A percentile compares a stretch with the other conserved stretches of the same genome.
Evolutionary conservation across 2,113 vertebrate species (phyloP).

Genomic region (Falco punctatus): DNA sequence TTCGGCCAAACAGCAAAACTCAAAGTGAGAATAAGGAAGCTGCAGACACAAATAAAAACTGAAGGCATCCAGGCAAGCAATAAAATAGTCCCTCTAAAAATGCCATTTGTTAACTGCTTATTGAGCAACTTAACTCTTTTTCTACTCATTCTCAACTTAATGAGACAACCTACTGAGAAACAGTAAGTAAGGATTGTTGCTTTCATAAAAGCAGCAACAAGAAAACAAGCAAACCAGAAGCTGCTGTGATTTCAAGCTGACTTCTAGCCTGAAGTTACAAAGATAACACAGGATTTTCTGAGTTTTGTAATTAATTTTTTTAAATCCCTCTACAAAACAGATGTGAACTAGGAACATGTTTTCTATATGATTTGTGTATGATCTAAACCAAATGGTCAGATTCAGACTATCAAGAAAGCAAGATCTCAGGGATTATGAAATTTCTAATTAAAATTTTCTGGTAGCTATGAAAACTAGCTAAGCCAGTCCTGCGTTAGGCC

Average conservation of each 20-base stretch:
- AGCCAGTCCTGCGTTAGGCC: accelerated
- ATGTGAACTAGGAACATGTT: background rate
- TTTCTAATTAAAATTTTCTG: background rate
- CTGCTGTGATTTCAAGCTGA: background rate
- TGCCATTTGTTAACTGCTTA: background rate
- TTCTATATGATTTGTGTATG: background rate
- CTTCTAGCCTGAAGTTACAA: accelerated
- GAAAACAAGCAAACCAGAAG: background rate
- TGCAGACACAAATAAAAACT: background rate
- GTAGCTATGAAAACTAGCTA: background rate
- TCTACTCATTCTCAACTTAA: background rate
- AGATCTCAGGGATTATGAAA: background rate
- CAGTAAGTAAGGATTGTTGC: background rate
- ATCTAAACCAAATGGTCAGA: background rate
- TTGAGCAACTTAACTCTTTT: background rate
- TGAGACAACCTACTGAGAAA: background rate
- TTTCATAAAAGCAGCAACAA: background rate
- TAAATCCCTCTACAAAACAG: background rate
- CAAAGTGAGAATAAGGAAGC: background rate
- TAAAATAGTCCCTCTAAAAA: background rate
- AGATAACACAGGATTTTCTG: background rate
- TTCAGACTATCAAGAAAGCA: background rate
- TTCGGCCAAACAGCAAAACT: accelerated
- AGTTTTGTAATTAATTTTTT: no score
- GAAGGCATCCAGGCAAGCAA: background rate